A percentile compares a stretch with the other conserved stretches of the same genome.
Conservation (phyloP, 2,888 invertebrate genomes). For the Lasioglossum marginatum region DNA sequence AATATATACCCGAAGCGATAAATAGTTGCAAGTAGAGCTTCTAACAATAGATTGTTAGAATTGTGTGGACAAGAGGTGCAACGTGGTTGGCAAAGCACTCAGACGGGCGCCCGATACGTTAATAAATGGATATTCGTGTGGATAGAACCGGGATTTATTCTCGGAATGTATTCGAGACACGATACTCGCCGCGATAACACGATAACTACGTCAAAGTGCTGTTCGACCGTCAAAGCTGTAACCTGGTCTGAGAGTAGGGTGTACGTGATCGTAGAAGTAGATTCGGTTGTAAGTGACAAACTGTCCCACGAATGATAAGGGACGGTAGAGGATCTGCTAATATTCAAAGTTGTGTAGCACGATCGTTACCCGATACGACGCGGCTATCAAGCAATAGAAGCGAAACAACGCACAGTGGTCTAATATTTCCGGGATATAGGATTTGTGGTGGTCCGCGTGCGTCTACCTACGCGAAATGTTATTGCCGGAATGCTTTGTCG, state of each 20-base stretch:
- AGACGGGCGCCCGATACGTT: not conserved
- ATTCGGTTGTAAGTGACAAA: conserved; percentile 59
- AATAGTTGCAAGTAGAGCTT: no score
- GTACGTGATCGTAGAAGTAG: conserved; percentile 48
- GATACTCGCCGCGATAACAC: conserved; percentile 30
- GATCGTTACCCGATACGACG: conserved; percentile 35
- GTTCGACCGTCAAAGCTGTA: conserved; percentile 51
- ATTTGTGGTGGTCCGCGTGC: not conserved
- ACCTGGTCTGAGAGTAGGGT: conserved; percentile 20
- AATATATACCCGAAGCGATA: not conserved
- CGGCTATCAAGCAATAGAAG: conserved; percentile 41
- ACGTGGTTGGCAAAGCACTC: not conserved
- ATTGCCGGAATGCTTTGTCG: conserved; percentile 1
- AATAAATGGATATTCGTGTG: not conserved
- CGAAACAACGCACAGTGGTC: conserved; percentile 34
- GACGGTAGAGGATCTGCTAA: conserved; percentile 39
- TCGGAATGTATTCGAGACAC: conserved; percentile 13
- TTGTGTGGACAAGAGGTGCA: not conserved
- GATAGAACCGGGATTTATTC: not conserved
- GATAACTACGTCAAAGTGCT: conserved; percentile 27
- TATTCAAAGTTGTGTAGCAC: conserved; percentile 39
- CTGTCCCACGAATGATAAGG: conserved; percentile 49
- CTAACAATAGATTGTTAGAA: not conserved
- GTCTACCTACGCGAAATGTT: conserved; percentile 1
- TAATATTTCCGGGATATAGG: conserved; percentile 43